Evolutionary conservation across 35 echinoderm and acorn worm genomes (phyloP), one percentile per base, ranked within the genome.

Genomic region (Lytechinus pictus): DNA sequence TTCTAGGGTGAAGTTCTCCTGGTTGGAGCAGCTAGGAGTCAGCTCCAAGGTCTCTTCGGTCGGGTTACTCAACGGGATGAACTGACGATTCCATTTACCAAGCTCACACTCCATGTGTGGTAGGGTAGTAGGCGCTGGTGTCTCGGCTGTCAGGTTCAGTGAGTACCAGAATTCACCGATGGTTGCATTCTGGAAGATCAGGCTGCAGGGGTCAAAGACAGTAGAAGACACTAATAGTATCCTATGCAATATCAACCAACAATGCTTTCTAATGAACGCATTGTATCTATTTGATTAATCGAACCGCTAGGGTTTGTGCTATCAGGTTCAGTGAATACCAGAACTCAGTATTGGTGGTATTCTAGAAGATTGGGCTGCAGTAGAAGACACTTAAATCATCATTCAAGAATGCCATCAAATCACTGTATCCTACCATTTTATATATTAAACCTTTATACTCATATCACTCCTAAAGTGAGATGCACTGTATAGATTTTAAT

Each of bases 81-180:
- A 99, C 95, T 97, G 98, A 57, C 98, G 91, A 92, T 95, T 97
- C 98, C 97, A 99, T 91, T 97, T 99, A 33, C 97, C 98, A 10
- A 99, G 94, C 94, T 99, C 98, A 97, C 98, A 99, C 94, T 97
- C 96, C 56, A 99, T 97, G 94, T 97, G 98, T 28, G 98, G 98
- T 13, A 97, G 87, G 11, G 95, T 72, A 2, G 96, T 95, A 54
- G 98, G 98, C 14, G 97, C 89, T 29, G 97, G 97, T 9, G 97
- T 96, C 92, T 99, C 95, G 4, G 97, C 94, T 27, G 86, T 95
- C 33, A 97, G 94, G 55, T 95, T 95, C 52, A 97, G 60, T 52
- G 94, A 51, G 91, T 97, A 97, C 97, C 98, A 97, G 91, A 97
- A 97, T 57, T 97, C 98, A 89, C 98, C 98, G 1, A 99, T 93